Base-by-base conservation (phyloP, 1,140 invertebrate genomes). In the Drosophila trapezifrons region DNA sequence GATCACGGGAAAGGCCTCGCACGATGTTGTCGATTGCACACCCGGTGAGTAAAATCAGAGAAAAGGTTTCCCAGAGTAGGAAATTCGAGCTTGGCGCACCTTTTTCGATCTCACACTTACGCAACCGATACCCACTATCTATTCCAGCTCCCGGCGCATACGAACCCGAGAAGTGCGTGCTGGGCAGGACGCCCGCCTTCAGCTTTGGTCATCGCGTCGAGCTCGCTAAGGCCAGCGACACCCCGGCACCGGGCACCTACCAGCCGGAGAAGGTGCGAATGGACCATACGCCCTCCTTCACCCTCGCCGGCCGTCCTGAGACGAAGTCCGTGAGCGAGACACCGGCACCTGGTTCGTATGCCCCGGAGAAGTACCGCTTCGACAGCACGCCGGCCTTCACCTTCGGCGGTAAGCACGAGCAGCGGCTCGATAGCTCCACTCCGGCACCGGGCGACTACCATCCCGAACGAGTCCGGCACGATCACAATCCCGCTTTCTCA, bases 361-460 rank as follows among this genome's bases (percentile, higher is more conserved):
- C 93, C 67, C 94, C 94, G n/a, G 94, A 94, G 75, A 94, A 94
- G 73, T 93, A 93, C 13, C 93, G 93, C 37, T 80, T 92, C 90
- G 94, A 95, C 77, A 93, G 93, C 75, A 93, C 93, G 8, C 93
- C 94, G 27, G 93, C 93, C 35, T 94, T 92, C 84, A 92, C 93
- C n/a, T 94, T 94, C 87, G 93, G 93, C 49, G 93, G 93, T 78
- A 91, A 89, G 76, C 80, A 83, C 69, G 93, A 94, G 73, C 94
- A 93, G 27, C 92, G 93, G 6, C 95, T 95, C 91, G 79, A 92
- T 3, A 96, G 95, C 86, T 93, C 94, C 40, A 96, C 95, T 15
- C 98, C 97, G 13, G 95, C 96, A 84, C 94, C 97, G 76, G 93
- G 97, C 84, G 93, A 95, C 92, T 95, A 98, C 93, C 93, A 95